Conservation (phyloP, 2,888 invertebrate genomes). For the Glyphotaelius pellucidus region DNA sequence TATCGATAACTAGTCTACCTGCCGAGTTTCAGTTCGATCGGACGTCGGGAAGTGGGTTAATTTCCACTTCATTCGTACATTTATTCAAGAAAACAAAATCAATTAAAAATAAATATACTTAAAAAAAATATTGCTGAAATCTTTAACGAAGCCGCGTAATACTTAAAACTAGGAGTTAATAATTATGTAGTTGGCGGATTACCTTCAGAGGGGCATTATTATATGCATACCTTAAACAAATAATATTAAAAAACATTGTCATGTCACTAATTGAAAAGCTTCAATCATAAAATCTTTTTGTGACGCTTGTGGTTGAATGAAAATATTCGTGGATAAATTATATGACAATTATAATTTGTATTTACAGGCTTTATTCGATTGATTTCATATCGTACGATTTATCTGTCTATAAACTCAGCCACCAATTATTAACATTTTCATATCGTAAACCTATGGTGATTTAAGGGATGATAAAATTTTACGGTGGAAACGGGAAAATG, state of each 20-base stretch:
- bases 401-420: not conserved
- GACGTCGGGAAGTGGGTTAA: too few relatives aligned
- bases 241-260: not conserved
- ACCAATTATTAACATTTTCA: not conserved
- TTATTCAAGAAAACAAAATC: too few relatives aligned
- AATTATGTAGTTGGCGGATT: not conserved
- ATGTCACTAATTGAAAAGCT: not conserved
- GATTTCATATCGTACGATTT: not conserved
- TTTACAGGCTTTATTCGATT: not conserved
- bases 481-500: conserved; percentile 27
- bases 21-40: too few relatives aligned
- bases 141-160: not conserved
- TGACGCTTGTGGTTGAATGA: not conserved
- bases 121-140: not conserved
- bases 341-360: not conserved
- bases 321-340: not conserved
- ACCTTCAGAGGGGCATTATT: not conserved
- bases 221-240: not conserved
- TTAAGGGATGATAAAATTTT: conserved; percentile 36
- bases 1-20: too few relatives aligned
- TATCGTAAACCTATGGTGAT: conserved; percentile 13
- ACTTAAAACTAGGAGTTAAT: not conserved
- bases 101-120: too few relatives aligned
- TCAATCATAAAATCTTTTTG: not conserved
- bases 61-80: too few relatives aligned